A percentile compares a stretch with the other conserved stretches of the same genome.
phyloP scores from a whole-genome alignment of 1,140 invertebrate genomes.

The Pomacea maculata region DNA sequence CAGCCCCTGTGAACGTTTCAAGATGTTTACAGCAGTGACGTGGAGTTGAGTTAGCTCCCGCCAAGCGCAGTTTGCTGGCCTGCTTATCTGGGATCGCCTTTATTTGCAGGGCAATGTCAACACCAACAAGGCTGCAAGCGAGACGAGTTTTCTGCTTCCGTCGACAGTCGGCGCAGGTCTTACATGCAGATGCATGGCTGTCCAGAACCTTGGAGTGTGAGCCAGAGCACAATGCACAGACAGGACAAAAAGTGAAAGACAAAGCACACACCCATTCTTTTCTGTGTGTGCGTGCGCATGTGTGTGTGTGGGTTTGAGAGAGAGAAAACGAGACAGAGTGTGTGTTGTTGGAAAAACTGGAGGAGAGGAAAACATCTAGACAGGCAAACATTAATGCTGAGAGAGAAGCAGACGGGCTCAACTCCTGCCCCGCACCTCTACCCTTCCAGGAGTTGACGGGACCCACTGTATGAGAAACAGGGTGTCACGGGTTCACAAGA shows the following conservation, averaged over 20 bases:
- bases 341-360: not conserved
- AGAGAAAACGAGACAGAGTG: not conserved
- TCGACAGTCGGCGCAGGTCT: too few species aligned
- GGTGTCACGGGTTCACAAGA: not conserved
- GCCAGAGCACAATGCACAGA: not conserved
- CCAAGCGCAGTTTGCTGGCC: too few species aligned
- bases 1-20: too few species aligned
- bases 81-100: too few species aligned
- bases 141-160: too few species aligned
- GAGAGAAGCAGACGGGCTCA: not conserved
- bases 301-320: not conserved
- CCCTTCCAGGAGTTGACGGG: not conserved
- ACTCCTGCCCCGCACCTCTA: not conserved
- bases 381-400: not conserved
- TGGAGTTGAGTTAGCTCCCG: too few species aligned
- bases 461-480: not conserved
- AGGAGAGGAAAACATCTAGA: not conserved
- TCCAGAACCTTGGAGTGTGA: not conserved
- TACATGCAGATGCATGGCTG: too few species aligned
- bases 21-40: too few species aligned
- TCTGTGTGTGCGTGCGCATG: not conserved
- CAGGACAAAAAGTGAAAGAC: not conserved
- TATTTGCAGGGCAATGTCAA: too few species aligned
- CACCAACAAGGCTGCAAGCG: too few species aligned
- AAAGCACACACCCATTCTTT: not conserved